Evolutionary conservation across 2,888 invertebrate genomes (phyloP).

Genomic region (Abrostola triplasia): DNA sequence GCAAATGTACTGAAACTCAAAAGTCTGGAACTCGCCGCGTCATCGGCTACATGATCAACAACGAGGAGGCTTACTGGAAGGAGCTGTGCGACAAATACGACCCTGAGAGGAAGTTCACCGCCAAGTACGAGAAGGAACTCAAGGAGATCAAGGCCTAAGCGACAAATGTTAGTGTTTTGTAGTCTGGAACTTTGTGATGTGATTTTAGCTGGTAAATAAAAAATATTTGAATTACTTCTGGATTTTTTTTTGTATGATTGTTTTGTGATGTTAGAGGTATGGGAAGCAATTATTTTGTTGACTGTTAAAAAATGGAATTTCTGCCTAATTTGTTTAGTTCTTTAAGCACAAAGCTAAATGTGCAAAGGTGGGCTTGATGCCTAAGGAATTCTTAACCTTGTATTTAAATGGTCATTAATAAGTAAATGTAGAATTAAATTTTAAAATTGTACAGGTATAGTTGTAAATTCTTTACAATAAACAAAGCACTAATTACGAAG

Average conservation of each 20-base stretch:
- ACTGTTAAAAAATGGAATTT: no score
- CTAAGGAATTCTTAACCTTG: no score
- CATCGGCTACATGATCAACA: constrained; percentile 67
- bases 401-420: no score
- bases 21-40: constrained; percentile 62
- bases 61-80: constrained; percentile 72
- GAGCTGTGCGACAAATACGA: constrained; percentile 76
- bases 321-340: no score
- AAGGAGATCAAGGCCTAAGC: constrained; percentile 54
- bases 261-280: not conserved
- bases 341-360: no score
- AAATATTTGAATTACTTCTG: not conserved
- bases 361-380: no score
- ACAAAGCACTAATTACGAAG: not conserved
- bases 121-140: constrained; percentile 72
- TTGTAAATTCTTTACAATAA: not conserved
- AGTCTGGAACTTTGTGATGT: constrained; percentile 12
- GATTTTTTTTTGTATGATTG: not conserved
- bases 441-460: not conserved
- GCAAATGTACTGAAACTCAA: constrained; percentile 68
- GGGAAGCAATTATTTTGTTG: no score
- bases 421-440: not conserved
- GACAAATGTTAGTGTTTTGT: not conserved
- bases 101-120: constrained; percentile 68
- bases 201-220: constrained; percentile 24